Base-by-base conservation (phyloP, 2,797 vertebrate species). In the Sebastes jordani region DNA sequence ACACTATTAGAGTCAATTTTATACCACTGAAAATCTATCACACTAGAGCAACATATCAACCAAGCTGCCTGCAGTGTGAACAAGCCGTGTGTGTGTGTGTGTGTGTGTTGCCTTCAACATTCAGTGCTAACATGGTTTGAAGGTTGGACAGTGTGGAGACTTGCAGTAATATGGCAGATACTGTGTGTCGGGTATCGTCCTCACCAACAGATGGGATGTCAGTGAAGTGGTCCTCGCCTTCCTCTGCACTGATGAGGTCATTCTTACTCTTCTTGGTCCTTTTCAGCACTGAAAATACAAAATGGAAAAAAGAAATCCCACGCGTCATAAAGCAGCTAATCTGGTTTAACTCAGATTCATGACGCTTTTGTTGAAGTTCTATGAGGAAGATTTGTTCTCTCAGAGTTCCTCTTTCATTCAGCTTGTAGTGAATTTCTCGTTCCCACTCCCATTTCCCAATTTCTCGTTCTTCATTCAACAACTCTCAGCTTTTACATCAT, bases 141-240 rank as follows among this genome's bases (percentile, higher is more conserved):
- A 25, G 18, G 14, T 7, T 18, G 34, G 10, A 68, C 22, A 49
- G 42, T 49, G 16, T 20, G 16, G 42, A 49, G 42, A 49, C 42
- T 46, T 46, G 42, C 16, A 49, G 56, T 25, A 58, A 63, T 5
- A 23, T 59, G 8, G 9, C 14, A 66, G 29, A 29, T 62, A 18
- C 13, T 25, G 23, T 64, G 52, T 60, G 20, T 62, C 14, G 58
- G 70, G 20, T 54, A 11, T 30, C 2, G 7, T 86, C 55, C 98
- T 98, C 95, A 99, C 98, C 98, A 68, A 97, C 97, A 20, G 98
- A 99, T 76, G 97, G 97, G 90, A 99, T 97, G 89, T 99, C 97
- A 16, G 97, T 96, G 85, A 98, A 97, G 92, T 98, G 97, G 93
- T 99, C 98, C 76, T 99, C 97, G 1, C 97, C 98, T 91, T 99